Base-by-base conservation (phyloP, 1,140 invertebrate species). In the Vollenhovia emeryi region DNA sequence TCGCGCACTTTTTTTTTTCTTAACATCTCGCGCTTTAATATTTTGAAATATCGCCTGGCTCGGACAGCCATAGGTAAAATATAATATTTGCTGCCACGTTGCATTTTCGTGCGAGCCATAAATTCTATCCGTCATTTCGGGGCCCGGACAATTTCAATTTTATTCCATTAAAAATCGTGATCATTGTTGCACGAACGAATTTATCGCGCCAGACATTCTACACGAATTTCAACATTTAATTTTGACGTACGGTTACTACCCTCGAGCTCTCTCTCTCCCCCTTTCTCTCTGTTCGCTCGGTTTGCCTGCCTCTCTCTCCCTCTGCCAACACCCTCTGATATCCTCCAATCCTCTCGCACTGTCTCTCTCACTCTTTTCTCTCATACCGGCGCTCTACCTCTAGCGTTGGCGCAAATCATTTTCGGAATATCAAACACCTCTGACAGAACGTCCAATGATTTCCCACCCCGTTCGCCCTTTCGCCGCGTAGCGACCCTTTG, bases 141-240 rank as follows among this genome's bases (percentile, higher is more conserved):
- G 57, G 43, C 55, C 55, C 43, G 82, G 73, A 84, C 82, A 84
- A 84, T 84, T 74, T 84, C 69, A 75, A 84, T 84, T 84, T 84
- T 62, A 84, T 84, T 84, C 59, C 82, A 76, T 84, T 84, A 74
- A 84, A 84, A 84, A 74, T 84, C 73, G 73, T 76, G 82, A 84
- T 84, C 73, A 84, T 84, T 84, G 82, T 84, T 76, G 82, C 59
- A 64, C 71, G 82, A 64, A 84, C 45, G 73, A 84, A 84, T 75
- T 84, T 84, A 84, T 76, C 82, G 82, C 82, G 82, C 45, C 69
- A 84, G 59, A 84, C 73, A 84, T 84, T 84, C 73, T 84, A 74
- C 73, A 75, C 43, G 82, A 84, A 84, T 84, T 85, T 85, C 83
- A 85, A 78, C 83, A 78, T 85, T 85, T 79, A 85, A 85, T 85